phyloP scores from a whole-genome alignment of 2,888 invertebrate species.

The Dione juno region DNA sequence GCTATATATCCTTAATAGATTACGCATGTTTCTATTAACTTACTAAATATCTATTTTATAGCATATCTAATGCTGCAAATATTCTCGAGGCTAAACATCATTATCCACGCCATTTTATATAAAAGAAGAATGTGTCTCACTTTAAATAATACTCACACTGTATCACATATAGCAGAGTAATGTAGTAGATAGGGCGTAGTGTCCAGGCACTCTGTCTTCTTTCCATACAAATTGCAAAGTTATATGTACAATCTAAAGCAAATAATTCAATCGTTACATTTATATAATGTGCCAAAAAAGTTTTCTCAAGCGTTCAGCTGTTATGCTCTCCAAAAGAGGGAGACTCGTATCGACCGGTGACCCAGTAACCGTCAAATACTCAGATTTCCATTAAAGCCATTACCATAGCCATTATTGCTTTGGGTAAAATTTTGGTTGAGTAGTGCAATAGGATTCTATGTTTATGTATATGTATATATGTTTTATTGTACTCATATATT shows the following conservation, averaged over 20 bases:
- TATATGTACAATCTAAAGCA: too few species aligned
- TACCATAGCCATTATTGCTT: conserved; percentile 9
- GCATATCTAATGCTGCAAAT: not conserved
- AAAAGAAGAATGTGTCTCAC: not conserved
- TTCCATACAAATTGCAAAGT: too few species aligned
- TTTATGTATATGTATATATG: not conserved
- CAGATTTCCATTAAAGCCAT: conserved; percentile 25
- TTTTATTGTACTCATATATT: not conserved
- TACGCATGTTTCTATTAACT: too few species aligned
- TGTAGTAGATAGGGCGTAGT: too few species aligned
- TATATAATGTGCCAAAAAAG: not conserved
- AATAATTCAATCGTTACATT: not conserved
- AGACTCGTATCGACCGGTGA: conserved; percentile 25
- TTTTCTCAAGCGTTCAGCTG: conserved; percentile 6
- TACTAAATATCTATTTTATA: not conserved
- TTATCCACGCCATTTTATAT: not conserved
- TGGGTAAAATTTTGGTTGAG: conserved; percentile 10
- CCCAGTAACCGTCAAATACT: conserved; percentile 25
- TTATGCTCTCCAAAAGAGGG: conserved; percentile 20
- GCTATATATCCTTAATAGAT: too few species aligned
- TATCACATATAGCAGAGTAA: too few species aligned
- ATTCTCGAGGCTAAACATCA: not conserved
- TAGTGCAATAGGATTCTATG: not conserved
- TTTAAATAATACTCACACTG: not conserved
- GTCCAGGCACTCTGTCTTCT: too few species aligned